phyloP scores from a whole-genome alignment of 2,113 vertebrate species.

The Clarias gariepinus region DNA sequence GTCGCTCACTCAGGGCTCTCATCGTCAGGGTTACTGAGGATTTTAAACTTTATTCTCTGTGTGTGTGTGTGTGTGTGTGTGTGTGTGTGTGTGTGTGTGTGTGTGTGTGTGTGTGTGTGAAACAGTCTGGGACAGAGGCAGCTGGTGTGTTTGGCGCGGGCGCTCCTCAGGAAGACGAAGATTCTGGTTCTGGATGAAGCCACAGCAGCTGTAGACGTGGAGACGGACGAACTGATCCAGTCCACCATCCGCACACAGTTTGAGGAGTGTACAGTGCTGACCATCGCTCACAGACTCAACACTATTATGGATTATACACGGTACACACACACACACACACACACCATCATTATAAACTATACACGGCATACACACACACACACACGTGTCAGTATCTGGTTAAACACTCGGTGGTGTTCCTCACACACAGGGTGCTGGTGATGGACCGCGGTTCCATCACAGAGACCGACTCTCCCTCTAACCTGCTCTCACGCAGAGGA shows the following conservation, averaged over 20 bases:
- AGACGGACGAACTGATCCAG: slow-evolving; percentile 93
- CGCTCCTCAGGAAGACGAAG: slow-evolving; percentile 91
- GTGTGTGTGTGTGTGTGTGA: slow-evolving; percentile 58
- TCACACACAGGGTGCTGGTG: slow-evolving; percentile 80
- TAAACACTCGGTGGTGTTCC: neutral
- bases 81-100: no score
- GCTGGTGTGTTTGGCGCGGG: slow-evolving; percentile 90
- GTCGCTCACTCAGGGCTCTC: neutral
- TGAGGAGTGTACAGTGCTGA: slow-evolving; percentile 84
- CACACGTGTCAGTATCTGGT: slow-evolving; percentile 57
- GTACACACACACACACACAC: slow-evolving; percentile 64
- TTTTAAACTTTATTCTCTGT: no score
- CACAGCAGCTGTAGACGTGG: slow-evolving; percentile 93
- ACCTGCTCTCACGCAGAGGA: slow-evolving; percentile 74
- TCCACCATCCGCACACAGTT: slow-evolving; percentile 91
- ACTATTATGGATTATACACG: slow-evolving; percentile 80
- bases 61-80: no score
- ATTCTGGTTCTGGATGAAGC: slow-evolving; percentile 94
- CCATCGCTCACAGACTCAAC: slow-evolving; percentile 81
- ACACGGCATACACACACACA: neutral
- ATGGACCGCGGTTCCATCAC: slow-evolving; percentile 79
- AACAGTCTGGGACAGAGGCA: slow-evolving; percentile 90
- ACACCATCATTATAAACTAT: slow-evolving; percentile 60
- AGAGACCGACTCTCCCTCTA: slow-evolving; percentile 78
- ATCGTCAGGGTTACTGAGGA: neutral